Base-by-base conservation (phyloP, 1,140 invertebrate genomes). In the Anastrepha ludens region DNA sequence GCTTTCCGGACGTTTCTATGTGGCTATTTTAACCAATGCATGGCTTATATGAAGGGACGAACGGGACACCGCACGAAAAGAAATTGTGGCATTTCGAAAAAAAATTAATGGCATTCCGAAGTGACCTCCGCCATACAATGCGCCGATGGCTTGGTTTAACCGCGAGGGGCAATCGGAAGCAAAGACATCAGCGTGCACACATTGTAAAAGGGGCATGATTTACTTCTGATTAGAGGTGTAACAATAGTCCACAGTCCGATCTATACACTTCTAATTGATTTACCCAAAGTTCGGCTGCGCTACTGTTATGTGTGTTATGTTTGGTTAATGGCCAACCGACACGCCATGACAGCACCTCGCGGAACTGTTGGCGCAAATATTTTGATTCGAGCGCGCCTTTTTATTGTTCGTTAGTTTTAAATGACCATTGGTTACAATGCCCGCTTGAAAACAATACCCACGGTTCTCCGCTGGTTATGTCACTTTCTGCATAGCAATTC, bases 341-440 rank as follows among this genome's bases (percentile, higher is more conserved):
- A 67, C 64, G 44, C 2, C 6, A 29, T 29, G 65, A 39, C 6
- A 2, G n/a, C 0, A 9, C 20, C n/a, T 29, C 11, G 6, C 44
- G 13, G 39, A 44, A 44, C 41, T 74, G 39, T 64, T 41, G 8
- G 29, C 41, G 6, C 5, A 50, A 55, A 55, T 81, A n/a, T 81
- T 81, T 81, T 81, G 50, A 81, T 81, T 81, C 47, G 8, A 8
- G n/a, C n/a, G 3, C 47, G 74, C 47, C 74, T 81, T 81, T 81
- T 50, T 17, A 47, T 1, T 81, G 47, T 7, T 47, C 44, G n/a
- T 55, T 55, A 11, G n/a, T 81, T 81, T 29, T 58, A 81, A 81
- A 55, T 81, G 74, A 81, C 74, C 74, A 81, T 8, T 58, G 74
- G n/a, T 47, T 81, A 55, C n/a, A 55, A 81, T 55, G 41, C 55